Evolutionary conservation across 2,888 invertebrate genomes (phyloP), one percentile per base, ranked within the genome.

Genomic region (Synanthedon andrenaeformis): DNA sequence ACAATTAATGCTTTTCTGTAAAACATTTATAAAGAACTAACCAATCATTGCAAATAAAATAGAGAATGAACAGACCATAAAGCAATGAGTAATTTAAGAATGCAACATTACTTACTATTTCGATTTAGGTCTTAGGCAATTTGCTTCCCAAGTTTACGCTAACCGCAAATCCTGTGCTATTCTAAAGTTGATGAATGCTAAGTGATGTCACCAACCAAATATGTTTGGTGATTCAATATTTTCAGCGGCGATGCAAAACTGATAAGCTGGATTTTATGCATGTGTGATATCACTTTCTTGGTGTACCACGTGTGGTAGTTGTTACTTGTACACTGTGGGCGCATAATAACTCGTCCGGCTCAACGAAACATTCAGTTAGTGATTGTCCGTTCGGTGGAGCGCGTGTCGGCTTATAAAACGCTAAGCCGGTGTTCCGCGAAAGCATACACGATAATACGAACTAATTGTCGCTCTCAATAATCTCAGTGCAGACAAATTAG

Each of bases 301-400:
- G 51, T 45, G 62, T 62, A 76, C 79, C 86, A 87, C 85, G 86
- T 87, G 85, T 76, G 76, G 70, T 72, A 79, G 74, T 76, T 82
- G 23, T 23, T 23, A 23, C 79, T 82, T 77, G 82, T 76, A 74
- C 72, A 71, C 77, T 69, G 82, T 83, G 82, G 82, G 81, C 82
- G 85, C 85, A 85, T 85, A 81, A 85, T 85, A 86, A 86, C 84
- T 82, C 82, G 78, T 78, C 72, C 79, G 79, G 59, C 71, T 60
- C 70, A 62, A 67, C 67, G 62, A 65, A 72, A 71, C 79, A 79
- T 74, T 86, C 86, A 86, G 87, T 87, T 70, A 72, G 77, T 75
- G 79, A 82, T 80, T 79, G 83, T 68, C 69, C 74, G 82, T 68
- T 73, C 74, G 70, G 74, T 69, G 62, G 78, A 72, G 69, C 79